Evolutionary conservation across 2,797 vertebrate species (phyloP), one percentile per base, ranked within the genome.

Genomic region (Geotrypetes seraphini): DNA sequence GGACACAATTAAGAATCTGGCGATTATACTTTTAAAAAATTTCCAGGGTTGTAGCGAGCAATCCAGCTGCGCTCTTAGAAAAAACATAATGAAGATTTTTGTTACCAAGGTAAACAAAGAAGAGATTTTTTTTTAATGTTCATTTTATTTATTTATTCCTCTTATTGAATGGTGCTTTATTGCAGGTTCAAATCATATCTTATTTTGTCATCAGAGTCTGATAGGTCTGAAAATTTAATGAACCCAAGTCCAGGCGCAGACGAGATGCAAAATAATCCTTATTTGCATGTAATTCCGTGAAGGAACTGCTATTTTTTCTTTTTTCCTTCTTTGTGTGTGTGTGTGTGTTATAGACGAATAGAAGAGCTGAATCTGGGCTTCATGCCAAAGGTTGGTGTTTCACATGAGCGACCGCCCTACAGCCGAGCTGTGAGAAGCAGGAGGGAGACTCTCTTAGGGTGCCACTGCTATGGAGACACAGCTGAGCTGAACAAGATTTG

Each of bases 381-480:
- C 7, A 70, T 76, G 87, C 89, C 90, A 96, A 83, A 57, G 60
- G 75, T 83, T 84, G 84, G 83, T 85, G 86, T 87, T 87, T 89
- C 83, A 87, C 72, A 79, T 81, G 85, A 79, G 79, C 76, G 67
- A 69, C 83, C 62, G 77, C 80, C 81, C 84, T 82, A 68, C 81
- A 83, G 83, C 64, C 25, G 80, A 75, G 73, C 69, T 74, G 75
- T 84, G 87, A 83, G 86, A 86, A 86, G 78, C 78, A 72, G 78
- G 75, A 78, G 75, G 75, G 71, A 79, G 63, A 69, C 60, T 71
- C 71, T 85, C 85, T 86, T 75, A 86, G 89, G 85, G 88, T 90
- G 82, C 81, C 84, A 86, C 81, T 85, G 81, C 89, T 89, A 91
- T 92, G 85, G 90, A 90, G 86, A 91, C 81, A 78, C 85, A 87